phyloP scores from a whole-genome alignment of 2,113 vertebrate species.

The Phainopepla nitens region DNA sequence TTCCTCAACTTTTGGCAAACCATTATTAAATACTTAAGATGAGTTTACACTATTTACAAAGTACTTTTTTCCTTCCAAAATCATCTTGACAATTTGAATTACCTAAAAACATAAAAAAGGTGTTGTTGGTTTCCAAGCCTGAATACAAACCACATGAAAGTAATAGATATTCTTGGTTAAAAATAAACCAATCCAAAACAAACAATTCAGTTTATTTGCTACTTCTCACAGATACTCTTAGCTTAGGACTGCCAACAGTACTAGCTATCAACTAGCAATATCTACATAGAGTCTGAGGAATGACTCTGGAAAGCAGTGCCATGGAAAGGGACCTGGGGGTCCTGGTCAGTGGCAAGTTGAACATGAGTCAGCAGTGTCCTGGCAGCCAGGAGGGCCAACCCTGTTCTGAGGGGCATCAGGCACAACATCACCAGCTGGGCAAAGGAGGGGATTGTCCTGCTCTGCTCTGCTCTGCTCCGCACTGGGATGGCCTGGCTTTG shows the following conservation, averaged over 20 bases:
- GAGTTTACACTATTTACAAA: neutral
- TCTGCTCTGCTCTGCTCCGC: neutral
- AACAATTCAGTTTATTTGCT: neutral
- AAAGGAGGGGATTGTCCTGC: neutral
- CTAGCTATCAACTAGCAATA: neutral
- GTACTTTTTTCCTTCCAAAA: neutral
- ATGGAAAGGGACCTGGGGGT: fast-evolving
- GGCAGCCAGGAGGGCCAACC: neutral
- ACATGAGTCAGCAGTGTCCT: fast-evolving
- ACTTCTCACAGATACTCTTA: neutral
- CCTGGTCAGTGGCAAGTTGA: fast-evolving
- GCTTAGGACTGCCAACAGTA: neutral
- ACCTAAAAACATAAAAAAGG: neutral
- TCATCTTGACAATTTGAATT: neutral
- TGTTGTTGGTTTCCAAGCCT: neutral
- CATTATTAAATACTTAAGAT: neutral
- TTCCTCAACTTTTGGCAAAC: neutral
- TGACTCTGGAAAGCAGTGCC: neutral
- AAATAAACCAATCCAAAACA: neutral
- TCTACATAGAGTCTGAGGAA: neutral
- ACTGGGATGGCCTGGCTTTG: fast-evolving
- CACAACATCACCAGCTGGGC: fast-evolving
- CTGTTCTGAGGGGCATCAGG: neutral
- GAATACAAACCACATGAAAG: neutral
- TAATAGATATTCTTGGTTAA: neutral